These are phyloP conservation scores for Pogonocherus hispidulus DNA, from an alignment of 2,888 invertebrate genomes.

Conservation along the genomic window DNA sequence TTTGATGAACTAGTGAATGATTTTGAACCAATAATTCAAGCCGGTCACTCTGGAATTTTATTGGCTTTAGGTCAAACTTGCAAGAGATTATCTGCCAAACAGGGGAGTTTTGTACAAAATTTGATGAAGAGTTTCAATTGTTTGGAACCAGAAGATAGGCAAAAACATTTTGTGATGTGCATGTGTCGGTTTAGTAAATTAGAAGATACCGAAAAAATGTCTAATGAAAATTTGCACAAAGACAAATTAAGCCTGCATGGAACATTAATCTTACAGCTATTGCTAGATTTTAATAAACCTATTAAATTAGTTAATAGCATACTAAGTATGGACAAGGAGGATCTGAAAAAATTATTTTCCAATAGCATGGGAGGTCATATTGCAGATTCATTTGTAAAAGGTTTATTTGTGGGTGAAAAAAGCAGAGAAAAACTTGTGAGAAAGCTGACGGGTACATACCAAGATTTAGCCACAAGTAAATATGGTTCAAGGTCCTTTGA, in stretches of 20 bases:
- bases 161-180: constrained; percentile 75
- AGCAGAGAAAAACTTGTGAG: constrained; percentile 81
- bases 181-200: constrained; percentile 73
- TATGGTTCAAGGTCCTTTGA: constrained; percentile 86
- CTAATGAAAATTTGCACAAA: constrained; percentile 64
- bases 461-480: constrained; percentile 77
- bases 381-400: constrained; percentile 81
- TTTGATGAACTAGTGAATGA: constrained; percentile 80
- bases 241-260: constrained; percentile 81
- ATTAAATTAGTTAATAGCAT: constrained; percentile 78
- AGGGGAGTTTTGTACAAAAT: constrained; percentile 79
- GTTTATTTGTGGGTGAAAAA: constrained; percentile 84
- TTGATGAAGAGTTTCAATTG: constrained; percentile 79
- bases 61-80: constrained; percentile 81
- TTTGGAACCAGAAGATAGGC: constrained; percentile 74
- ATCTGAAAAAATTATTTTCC: constrained; percentile 75
- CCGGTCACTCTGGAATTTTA: constrained; percentile 82
- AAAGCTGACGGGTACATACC: constrained; percentile 77
- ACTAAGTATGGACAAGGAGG: constrained; percentile 73
- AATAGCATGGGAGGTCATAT: constrained; percentile 88
- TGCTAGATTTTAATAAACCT: constrained; percentile 72
- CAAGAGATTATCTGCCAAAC: constrained; percentile 77
- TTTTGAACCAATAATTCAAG: constrained; percentile 75
- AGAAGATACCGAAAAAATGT: constrained; percentile 64
- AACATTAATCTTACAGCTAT: constrained; percentile 82